Evolutionary conservation across 2,113 vertebrate species (phyloP).

Genomic region (Epinephelus fuscoguttatus): DNA sequence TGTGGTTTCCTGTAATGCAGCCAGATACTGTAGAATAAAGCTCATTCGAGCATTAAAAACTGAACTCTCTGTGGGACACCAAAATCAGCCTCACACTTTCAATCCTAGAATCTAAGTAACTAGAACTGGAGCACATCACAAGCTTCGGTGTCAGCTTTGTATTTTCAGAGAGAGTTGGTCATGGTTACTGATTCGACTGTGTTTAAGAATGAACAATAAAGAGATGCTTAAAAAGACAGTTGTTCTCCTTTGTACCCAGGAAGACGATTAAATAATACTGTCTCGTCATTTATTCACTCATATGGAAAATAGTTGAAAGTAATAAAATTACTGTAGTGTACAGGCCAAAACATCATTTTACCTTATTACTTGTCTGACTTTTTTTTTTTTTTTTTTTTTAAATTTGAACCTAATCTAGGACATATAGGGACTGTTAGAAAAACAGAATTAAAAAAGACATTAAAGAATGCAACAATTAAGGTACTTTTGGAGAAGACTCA

Average conservation of each 20-base stretch:
- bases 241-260: neutral
- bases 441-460: no score
- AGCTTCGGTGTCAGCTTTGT: neutral
- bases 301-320: neutral
- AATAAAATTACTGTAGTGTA: neutral
- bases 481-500: no score
- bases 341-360: neutral
- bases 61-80: neutral
- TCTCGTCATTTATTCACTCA: neutral
- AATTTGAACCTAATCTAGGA: neutral
- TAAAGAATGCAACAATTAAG: no score
- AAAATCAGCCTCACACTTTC: neutral
- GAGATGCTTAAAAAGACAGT: neutral
- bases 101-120: neutral
- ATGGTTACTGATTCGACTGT: neutral
- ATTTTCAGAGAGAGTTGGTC: neutral
- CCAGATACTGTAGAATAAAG: constrained; percentile 11
- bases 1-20: neutral
- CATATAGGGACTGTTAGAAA: no score
- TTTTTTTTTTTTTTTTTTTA: neutral
- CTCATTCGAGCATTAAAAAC: neutral
- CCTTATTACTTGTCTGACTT: no score
- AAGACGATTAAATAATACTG: neutral
- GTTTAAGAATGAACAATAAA: neutral
- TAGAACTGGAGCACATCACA: neutral